Conservation (phyloP, 2,888 invertebrate species). For the Pseudococcus viburni region DNA sequence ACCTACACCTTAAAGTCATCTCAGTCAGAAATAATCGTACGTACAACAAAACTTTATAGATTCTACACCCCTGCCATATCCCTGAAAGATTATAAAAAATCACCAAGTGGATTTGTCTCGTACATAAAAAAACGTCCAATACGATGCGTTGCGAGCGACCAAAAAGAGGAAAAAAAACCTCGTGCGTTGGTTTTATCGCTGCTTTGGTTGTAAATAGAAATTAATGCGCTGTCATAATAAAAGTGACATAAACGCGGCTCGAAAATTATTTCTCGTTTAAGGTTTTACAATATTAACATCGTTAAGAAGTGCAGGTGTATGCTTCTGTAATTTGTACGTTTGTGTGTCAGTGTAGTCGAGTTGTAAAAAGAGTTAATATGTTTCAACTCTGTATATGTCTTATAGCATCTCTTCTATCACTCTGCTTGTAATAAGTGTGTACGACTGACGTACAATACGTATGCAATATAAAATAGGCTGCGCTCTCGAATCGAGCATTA, state of each 20-base stretch:
- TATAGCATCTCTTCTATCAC: background rate
- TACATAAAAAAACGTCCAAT: too few relatives aligned
- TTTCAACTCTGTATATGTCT: constrained; percentile 24
- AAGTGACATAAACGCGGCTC: constrained; percentile 52
- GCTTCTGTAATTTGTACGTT: constrained; percentile 12
- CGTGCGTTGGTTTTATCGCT: constrained; percentile 21
- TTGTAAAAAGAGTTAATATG: constrained; percentile 40
- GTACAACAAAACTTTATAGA: too few relatives aligned
- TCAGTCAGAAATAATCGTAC: too few relatives aligned
- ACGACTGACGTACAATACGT: too few relatives aligned
- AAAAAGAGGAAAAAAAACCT: constrained; percentile 4
- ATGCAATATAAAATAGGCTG: constrained; percentile 23
- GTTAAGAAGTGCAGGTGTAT: constrained; percentile 39
- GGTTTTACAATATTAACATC: constrained; percentile 52
- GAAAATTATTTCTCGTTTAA: constrained; percentile 55
- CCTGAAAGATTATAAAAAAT: background rate
- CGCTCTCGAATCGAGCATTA: background rate
- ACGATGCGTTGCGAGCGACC: background rate
- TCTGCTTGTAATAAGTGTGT: too few relatives aligned
- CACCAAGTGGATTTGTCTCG: too few relatives aligned
- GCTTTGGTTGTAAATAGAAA: constrained; percentile 53
- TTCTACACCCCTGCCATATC: too few relatives aligned
- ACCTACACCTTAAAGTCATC: background rate
- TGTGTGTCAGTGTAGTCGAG: background rate
- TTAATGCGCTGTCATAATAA: constrained; percentile 57